Percentiles rank a stretch among this genome's conserved stretches.
These are phyloP conservation scores for Abscondita cerata DNA, from an alignment of 2,888 invertebrate species.

Conservation along the genomic window DNA sequence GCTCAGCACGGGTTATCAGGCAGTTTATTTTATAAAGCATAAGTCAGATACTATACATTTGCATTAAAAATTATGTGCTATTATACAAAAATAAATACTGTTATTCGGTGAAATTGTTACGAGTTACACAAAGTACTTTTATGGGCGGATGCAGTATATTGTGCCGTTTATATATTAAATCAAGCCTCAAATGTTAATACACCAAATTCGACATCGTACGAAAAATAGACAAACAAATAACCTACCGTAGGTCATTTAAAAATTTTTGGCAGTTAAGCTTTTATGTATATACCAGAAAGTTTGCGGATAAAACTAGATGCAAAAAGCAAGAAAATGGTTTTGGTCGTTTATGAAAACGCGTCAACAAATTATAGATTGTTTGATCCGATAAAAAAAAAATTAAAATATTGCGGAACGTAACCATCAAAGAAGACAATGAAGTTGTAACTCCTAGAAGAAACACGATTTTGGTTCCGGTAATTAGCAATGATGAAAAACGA, in stretches of 20 bases:
- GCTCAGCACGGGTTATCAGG: slow-evolving; percentile 30
- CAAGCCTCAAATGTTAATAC: neutral
- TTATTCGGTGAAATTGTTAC: neutral
- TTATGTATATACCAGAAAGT: neutral
- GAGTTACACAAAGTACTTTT: neutral
- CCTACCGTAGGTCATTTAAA: neutral
- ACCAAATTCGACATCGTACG: neutral
- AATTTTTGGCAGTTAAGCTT: neutral
- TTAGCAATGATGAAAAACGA: no score
- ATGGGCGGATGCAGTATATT: neutral
- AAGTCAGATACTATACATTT: no score
- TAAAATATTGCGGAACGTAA: neutral
- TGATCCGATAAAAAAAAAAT: neutral
- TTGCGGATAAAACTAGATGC: neutral
- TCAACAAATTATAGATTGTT: neutral
- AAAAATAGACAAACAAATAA: neutral
- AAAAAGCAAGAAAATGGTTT: neutral
- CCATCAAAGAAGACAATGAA: neutral
- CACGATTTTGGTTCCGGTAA: no score
- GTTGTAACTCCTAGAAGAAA: no score
- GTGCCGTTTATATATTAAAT: neutral
- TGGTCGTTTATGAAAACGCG: neutral
- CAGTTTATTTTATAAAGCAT: slow-evolving; percentile 34
- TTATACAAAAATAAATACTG: neutral
- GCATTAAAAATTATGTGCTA: slow-evolving; percentile 17